phyloP scores from a whole-genome alignment of 2,888 invertebrate genomes.

The Archaeoteleia sp. region DNA sequence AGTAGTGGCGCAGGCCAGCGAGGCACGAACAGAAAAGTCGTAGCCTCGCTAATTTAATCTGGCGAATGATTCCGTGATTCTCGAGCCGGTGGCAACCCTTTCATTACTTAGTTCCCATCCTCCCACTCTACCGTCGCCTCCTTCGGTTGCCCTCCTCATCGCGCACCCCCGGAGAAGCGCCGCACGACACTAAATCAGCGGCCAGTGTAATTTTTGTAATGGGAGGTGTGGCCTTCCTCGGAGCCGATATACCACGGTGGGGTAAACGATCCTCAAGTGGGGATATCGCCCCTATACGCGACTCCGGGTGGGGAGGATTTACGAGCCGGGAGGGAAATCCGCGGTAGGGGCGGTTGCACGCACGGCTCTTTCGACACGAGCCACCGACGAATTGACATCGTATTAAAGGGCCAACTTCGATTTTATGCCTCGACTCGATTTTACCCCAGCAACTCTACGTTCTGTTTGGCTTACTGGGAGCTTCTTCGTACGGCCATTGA shows the following conservation, averaged over 20 bases:
- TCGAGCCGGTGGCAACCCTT: slow-evolving; percentile 72
- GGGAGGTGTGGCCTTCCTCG: slow-evolving; percentile 74
- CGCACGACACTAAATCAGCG: slow-evolving; percentile 74
- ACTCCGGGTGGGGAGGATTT: slow-evolving; percentile 46
- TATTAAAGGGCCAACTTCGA: slow-evolving; percentile 1
- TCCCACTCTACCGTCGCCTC: slow-evolving; percentile 51
- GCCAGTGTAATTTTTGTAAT: slow-evolving; percentile 75
- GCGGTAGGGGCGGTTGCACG: slow-evolving; percentile 46
- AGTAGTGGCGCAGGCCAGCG: slow-evolving; percentile 20
- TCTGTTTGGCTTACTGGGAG: too few relatives aligned
- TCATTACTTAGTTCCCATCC: slow-evolving; percentile 73
- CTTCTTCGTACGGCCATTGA: too few relatives aligned
- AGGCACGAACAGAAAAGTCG: slow-evolving; percentile 63
- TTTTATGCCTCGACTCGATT: too few relatives aligned
- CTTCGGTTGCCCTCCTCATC: slow-evolving; percentile 44
- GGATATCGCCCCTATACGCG: slow-evolving; percentile 58
- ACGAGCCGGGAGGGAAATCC: slow-evolving; percentile 43
- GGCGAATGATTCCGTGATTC: slow-evolving; percentile 75
- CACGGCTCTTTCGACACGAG: slow-evolving; percentile 57
- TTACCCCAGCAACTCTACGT: too few relatives aligned
- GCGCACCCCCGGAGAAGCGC: slow-evolving; percentile 63
- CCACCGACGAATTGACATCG: slow-evolving; percentile 31
- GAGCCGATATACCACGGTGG: slow-evolving; percentile 54
- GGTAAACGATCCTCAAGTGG: slow-evolving; percentile 54
- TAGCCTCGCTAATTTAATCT: slow-evolving; percentile 75